Evolutionary conservation across 2,797 vertebrate genomes (phyloP).

Genomic region (Amniataba percoides): DNA sequence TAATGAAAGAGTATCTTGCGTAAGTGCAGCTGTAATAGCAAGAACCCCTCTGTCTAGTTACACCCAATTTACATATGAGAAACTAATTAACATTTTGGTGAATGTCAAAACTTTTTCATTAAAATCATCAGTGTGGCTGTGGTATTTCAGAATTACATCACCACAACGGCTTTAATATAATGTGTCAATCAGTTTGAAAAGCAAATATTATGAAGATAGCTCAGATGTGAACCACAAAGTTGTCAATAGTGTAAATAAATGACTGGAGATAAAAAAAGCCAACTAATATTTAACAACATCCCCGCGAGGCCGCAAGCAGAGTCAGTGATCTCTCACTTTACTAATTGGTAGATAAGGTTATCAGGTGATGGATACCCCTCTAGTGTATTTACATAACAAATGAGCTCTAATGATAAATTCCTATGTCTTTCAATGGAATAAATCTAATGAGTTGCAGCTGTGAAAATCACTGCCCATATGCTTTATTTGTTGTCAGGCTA

Average conservation of each 20-base stretch:
- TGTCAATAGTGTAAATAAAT: slow-evolving; percentile 8
- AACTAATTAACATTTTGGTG: slow-evolving; percentile 53
- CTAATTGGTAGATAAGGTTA: slow-evolving; percentile 42
- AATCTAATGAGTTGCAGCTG: slow-evolving; percentile 61
- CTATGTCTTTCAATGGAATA: slow-evolving; percentile 21
- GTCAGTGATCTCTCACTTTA: slow-evolving; percentile 7
- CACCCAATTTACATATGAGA: slow-evolving; percentile 49
- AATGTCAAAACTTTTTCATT: slow-evolving; percentile 52
- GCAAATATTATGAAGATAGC: slow-evolving; percentile 20
- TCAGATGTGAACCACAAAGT: slow-evolving; percentile 2
- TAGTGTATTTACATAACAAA: slow-evolving; percentile 47
- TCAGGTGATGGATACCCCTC: slow-evolving; percentile 31
- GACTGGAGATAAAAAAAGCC: background rate
- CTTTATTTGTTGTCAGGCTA: slow-evolving; percentile 56
- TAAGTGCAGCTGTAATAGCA: slow-evolving; percentile 54
- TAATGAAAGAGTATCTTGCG: slow-evolving; percentile 54
- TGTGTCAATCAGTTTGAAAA: slow-evolving; percentile 17
- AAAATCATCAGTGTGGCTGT: slow-evolving; percentile 25
- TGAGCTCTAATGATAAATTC: slow-evolving; percentile 15
- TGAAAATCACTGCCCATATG: slow-evolving; percentile 44
- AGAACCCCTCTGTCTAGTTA: slow-evolving; percentile 22
- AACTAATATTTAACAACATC: slow-evolving; percentile 22
- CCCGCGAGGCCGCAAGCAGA: background rate
- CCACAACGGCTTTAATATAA: slow-evolving; percentile 1
- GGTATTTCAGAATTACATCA: slow-evolving; percentile 4